Conservation (phyloP, 2,888 invertebrate genomes). For the Rhorus exstirpatorius region DNA sequence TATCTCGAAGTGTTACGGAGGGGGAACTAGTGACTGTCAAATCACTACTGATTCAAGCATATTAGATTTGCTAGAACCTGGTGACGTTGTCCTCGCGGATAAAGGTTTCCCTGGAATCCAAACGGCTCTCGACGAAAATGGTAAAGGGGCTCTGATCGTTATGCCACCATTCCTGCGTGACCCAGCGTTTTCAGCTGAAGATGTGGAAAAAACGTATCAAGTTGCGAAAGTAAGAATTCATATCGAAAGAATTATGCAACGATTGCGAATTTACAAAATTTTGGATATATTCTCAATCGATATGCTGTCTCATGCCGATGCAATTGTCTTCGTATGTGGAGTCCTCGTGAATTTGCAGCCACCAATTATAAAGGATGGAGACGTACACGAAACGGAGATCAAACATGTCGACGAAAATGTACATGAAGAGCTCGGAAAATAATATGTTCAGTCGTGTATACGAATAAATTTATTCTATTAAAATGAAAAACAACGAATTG, state of each 20-base stretch:
- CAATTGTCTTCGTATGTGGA: constrained; percentile 61
- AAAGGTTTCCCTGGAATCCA: constrained; percentile 57
- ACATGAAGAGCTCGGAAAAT: too few relatives aligned
- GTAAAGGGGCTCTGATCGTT: constrained; percentile 40
- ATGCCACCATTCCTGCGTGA: constrained; percentile 57
- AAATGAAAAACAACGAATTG: too few relatives aligned
- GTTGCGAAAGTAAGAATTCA: constrained; percentile 25
- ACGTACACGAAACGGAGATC: too few relatives aligned
- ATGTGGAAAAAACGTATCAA: constrained; percentile 40
- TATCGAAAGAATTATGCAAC: constrained; percentile 63
- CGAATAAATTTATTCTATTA: too few relatives aligned
- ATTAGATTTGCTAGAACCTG: constrained; percentile 65
- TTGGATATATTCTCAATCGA: constrained; percentile 46
- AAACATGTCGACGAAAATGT: too few relatives aligned
- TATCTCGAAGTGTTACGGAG: constrained; percentile 66
- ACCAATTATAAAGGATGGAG: constrained; percentile 43
- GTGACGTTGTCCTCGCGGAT: constrained; percentile 65
- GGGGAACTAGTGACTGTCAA: constrained; percentile 61
- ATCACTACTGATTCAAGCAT: constrained; percentile 65
- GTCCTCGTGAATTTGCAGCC: constrained; percentile 64
- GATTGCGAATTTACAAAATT: constrained; percentile 51
- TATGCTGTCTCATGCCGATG: constrained; percentile 50
- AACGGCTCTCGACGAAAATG: constrained; percentile 33
- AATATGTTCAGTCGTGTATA: too few relatives aligned
- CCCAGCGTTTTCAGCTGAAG: constrained; percentile 23